These are phyloP conservation scores for Athene cunicularia DNA, from an alignment of 2,113 vertebrate species.

Conservation along the genomic window DNA sequence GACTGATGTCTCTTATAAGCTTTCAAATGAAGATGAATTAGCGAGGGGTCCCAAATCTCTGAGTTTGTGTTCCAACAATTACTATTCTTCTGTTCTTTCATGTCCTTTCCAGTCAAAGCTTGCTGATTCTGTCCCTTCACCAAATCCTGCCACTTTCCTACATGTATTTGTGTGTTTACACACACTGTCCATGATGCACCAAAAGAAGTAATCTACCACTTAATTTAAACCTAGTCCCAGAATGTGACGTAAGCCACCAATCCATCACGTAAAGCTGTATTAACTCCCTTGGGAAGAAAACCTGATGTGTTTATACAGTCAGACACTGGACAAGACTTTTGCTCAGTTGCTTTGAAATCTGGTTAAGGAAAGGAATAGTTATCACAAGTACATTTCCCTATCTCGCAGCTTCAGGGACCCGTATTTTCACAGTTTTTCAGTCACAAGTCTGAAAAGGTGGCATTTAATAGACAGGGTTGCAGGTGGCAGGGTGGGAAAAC, in stretches of 20 bases:
- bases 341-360: not conserved
- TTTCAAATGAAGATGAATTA: not conserved
- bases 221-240: not conserved
- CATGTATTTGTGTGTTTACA: not conserved
- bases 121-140: not conserved
- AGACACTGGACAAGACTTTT: not conserved
- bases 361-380: not conserved
- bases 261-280: not conserved
- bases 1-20: not conserved
- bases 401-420: not conserved
- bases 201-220: not conserved
- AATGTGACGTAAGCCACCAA: not conserved
- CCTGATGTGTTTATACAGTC: not conserved
- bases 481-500: not conserved
- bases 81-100: not conserved
- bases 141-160: not conserved
- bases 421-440: not conserved
- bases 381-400: not conserved
- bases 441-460: not conserved
- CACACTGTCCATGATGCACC: rapidly evolving
- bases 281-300: not conserved
- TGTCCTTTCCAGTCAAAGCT: not conserved
- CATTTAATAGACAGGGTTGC: not conserved
- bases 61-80: not conserved
- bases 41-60: not conserved